phyloP scores from a whole-genome alignment of 1,140 invertebrate species.

The Cryptotermes secundus region DNA sequence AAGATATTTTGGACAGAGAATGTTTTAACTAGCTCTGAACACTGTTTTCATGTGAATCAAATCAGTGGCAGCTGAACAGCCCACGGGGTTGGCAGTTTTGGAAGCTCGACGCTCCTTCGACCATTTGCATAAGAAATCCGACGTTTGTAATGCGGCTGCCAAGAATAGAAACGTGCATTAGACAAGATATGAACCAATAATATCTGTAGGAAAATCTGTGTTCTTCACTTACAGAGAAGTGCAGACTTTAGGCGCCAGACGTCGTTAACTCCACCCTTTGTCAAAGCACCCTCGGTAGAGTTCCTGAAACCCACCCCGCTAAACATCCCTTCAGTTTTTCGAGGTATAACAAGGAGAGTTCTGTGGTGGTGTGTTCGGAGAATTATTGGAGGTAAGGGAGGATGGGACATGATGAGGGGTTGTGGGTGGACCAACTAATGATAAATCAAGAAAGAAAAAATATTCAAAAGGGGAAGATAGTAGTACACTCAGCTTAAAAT shows the following conservation, averaged over 20 bases:
- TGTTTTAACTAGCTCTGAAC: no score
- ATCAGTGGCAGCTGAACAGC: no score
- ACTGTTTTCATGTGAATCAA: no score
- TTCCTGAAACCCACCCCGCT: background rate
- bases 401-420: background rate
- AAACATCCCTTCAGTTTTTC: background rate
- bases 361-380: constrained; percentile 1
- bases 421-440: background rate
- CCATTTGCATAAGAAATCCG: no score
- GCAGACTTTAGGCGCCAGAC: background rate
- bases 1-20: no score
- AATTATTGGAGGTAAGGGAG: constrained; percentile 5
- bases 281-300: background rate
- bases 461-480: background rate
- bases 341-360: background rate
- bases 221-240: background rate
- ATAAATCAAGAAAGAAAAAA: background rate
- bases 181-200: background rate
- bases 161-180: background rate
- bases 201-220: background rate
- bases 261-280: background rate
- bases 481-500: constrained; percentile 1
- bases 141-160: no score
- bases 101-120: no score
- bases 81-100: no score